Conservation (phyloP, 1,140 invertebrate genomes). For the Pomacea maculata region DNA sequence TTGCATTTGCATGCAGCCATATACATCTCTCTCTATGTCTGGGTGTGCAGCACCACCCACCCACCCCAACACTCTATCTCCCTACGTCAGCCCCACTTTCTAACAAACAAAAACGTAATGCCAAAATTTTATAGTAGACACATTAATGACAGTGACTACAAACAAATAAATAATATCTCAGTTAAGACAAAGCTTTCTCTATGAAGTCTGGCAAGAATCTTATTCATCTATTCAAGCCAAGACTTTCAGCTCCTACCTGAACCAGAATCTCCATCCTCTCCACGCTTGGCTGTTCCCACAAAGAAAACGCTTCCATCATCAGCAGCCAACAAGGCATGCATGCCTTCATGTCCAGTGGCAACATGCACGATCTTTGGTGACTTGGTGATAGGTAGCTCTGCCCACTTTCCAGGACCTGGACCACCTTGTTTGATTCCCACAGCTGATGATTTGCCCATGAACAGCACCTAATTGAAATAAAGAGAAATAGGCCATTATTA, state of each 20-base stretch:
- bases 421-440: constrained; percentile 77
- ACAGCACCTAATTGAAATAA: constrained; percentile 71
- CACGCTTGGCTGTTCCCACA: constrained; percentile 87
- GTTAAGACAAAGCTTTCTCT: too few relatives aligned
- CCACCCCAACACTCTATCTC: too few relatives aligned
- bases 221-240: background rate
- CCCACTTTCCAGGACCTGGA: constrained; percentile 74
- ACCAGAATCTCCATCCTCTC: constrained; percentile 87
- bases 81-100: too few relatives aligned
- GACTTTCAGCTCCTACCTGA: constrained; percentile 60
- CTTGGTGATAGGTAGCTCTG: constrained; percentile 80
- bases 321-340: constrained; percentile 86
- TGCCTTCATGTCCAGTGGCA: constrained; percentile 91
- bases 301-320: constrained; percentile 91
- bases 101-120: background rate
- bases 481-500: constrained; percentile 25
- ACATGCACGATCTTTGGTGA: constrained; percentile 80
- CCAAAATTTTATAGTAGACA: background rate
- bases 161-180: too few relatives aligned
- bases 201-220: background rate
- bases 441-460: constrained; percentile 79
- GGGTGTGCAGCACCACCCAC: too few relatives aligned
- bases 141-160: background rate
- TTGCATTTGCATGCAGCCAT: too few relatives aligned
- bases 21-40: too few relatives aligned